Evolutionary conservation across 2,797 vertebrate genomes (phyloP), one percentile per base, ranked within the genome.

Genomic region (Melanotaenia maccullochi): DNA sequence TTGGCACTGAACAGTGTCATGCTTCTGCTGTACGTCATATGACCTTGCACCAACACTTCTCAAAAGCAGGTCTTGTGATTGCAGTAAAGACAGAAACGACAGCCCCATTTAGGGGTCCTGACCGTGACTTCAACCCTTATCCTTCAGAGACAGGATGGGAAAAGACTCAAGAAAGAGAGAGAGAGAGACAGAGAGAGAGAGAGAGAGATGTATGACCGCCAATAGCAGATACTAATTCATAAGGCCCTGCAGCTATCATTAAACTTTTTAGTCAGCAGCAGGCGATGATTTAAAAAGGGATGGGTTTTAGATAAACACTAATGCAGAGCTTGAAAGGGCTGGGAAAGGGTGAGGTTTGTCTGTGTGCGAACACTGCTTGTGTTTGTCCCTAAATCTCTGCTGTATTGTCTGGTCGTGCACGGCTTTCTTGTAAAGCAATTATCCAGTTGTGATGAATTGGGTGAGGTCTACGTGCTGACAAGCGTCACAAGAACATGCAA

Each of bases 81-180:
- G 88, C 87, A 79, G 76, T 72, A 85, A 70, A 82, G 44, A 72
- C 77, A 58, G 68, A 73, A 91, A 85, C 0, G 62, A 76, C 80
- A 59, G 71, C 62, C 75, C 60, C 42, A 52, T 85, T 87, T 65
- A 62, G 49, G 71, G 78, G 79, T 79, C 74, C 63, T 94, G 93
- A 94, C 92, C 89, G 79, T 47, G 57, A 87, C 87, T 94, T 95
- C 93, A 95, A 93, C 93, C 77, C 90, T 68, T 44, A 68, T 76
- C 73, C 85, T 81, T 84, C 73, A 44, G 73, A 78, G 76, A 47
- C 63, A 75, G 81, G 78, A 85, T 73, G 77, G 81, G 65, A 71
- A 81, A 79, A 79, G 38, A 76, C 71, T 75, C 73, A 73, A 71
- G 76, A 62, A 30, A 60, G 44, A 83, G 61, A 88, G 85, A 79